A percentile compares a stretch with the other conserved stretches of the same genome.
Conservation (phyloP, 2,797 vertebrate genomes). For the Paedocypris micromegethes region DNA sequence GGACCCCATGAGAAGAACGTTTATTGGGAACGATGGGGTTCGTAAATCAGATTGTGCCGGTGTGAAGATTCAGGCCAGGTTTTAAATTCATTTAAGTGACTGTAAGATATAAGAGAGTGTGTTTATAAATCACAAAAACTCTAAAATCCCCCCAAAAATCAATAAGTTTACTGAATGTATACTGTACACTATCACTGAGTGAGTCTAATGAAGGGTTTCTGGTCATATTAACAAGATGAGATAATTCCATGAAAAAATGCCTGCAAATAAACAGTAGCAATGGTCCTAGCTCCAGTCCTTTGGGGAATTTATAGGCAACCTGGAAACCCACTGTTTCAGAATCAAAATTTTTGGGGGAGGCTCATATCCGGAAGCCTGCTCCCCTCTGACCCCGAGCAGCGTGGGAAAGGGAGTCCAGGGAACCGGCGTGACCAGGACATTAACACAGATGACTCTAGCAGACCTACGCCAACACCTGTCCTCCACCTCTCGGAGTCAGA, state of each 20-base stretch:
- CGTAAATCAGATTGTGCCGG: conserved; percentile 42
- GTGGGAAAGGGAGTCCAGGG: conserved; percentile 52
- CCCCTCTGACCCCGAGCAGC: conserved; percentile 51
- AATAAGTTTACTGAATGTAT: too few species aligned
- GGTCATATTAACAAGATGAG: too few species aligned
- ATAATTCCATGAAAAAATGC: too few species aligned
- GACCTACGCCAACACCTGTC: conserved; percentile 55
- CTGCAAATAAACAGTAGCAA: neutral
- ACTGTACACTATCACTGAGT: too few species aligned
- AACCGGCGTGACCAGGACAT: conserved; percentile 54
- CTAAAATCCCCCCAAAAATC: too few species aligned
- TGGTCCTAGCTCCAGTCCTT: neutral
- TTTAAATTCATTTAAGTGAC: neutral
- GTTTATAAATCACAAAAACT: too few species aligned
- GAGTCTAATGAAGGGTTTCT: too few species aligned
- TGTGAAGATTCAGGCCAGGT: conserved; percentile 29
- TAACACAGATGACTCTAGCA: conserved; percentile 59
- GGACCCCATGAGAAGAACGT: conserved; percentile 20
- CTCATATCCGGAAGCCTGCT: conserved; percentile 41
- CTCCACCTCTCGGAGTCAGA: conserved; percentile 40
- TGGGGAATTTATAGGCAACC: conserved; percentile 20
- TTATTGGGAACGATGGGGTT: conserved; percentile 17
- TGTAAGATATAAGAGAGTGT: too few species aligned
- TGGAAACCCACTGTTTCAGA: conserved; percentile 10
- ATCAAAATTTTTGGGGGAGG: conserved; percentile 24